Percentiles rank a stretch among this genome's conserved stretches.
Evolutionary conservation across 2,797 vertebrate species (phyloP).

Genomic region (Microchirus variegatus): DNA sequence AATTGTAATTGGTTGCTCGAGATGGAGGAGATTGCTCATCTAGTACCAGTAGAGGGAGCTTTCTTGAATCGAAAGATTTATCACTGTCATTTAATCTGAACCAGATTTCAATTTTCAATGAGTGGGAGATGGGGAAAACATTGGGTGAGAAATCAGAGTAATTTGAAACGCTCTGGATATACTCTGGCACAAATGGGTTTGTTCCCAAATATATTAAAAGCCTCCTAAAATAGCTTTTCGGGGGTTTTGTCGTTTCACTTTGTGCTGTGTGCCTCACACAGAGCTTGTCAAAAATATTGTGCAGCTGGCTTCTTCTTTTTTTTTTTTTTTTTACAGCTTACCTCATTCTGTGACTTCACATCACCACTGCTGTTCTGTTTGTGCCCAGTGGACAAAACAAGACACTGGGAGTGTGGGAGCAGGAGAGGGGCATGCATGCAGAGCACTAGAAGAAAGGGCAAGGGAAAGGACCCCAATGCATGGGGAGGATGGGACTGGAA

Average conservation of each 20-base stretch:
- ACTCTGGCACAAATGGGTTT: constrained; percentile 81
- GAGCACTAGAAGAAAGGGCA: constrained; percentile 62
- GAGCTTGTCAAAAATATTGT: constrained; percentile 76
- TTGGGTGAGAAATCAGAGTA: constrained; percentile 79
- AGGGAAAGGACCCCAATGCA: constrained; percentile 67
- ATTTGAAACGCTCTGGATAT: constrained; percentile 79
- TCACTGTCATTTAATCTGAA: constrained; percentile 80
- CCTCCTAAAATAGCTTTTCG: constrained; percentile 77
- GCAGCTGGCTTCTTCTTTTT: constrained; percentile 68
- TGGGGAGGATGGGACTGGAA: constrained; percentile 73
- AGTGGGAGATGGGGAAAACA: constrained; percentile 81
- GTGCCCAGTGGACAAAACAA: constrained; percentile 72
- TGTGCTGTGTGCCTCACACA: constrained; percentile 69
- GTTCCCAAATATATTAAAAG: constrained; percentile 77
- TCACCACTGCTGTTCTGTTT: constrained; percentile 67
- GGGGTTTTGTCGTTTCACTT: constrained; percentile 75
- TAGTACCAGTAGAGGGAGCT: constrained; percentile 76
- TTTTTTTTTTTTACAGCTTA: constrained; percentile 72
- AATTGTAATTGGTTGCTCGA: constrained; percentile 23
- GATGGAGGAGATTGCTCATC: constrained; percentile 27
- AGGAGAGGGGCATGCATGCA: constrained; percentile 56
- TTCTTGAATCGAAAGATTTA: constrained; percentile 68
- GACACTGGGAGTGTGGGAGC: constrained; percentile 70
- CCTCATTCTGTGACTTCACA: constrained; percentile 78
- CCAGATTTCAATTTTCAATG: constrained; percentile 82